phyloP scores from a whole-genome alignment of 2,113 vertebrate species.

The Urocitellus parryii region DNA sequence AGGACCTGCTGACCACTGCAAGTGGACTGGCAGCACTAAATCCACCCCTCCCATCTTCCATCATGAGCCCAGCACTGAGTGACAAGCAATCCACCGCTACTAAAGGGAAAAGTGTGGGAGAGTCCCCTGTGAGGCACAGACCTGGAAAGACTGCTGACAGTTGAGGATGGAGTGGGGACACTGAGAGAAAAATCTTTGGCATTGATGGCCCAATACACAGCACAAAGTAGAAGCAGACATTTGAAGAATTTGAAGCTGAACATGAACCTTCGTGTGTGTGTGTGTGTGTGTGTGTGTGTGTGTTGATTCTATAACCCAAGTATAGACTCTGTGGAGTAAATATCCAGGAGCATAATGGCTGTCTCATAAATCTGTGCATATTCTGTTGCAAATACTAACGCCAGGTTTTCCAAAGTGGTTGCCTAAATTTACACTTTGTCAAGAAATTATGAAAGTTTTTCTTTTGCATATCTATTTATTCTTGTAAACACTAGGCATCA shows the following conservation, averaged over 20 bases:
- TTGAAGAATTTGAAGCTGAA: not conserved
- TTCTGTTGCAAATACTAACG: slow-evolving; percentile 7
- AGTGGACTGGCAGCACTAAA: no score
- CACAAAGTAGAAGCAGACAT: not conserved
- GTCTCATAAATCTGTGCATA: not conserved
- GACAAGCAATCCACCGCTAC: not conserved
- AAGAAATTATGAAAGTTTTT: not conserved
- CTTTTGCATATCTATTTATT: not conserved
- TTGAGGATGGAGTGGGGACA: not conserved
- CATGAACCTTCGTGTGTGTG: not conserved
- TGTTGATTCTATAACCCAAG: not conserved
- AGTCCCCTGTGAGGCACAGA: not conserved
- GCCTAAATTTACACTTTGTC: not conserved
- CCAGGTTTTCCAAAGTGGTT: not conserved
- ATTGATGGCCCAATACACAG: not conserved
- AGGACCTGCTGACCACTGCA: not conserved
- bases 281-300: not conserved
- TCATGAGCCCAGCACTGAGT: not conserved
- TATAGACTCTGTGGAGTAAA: not conserved
- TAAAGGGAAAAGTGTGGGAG: accelerated
- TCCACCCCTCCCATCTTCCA: no score
- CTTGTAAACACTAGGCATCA: not conserved
- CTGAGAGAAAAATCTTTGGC: not conserved
- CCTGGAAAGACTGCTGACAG: not conserved
- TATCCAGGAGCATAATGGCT: not conserved